Base-by-base conservation (phyloP, 2,113 vertebrate genomes). In the Puma concolor region DNA sequence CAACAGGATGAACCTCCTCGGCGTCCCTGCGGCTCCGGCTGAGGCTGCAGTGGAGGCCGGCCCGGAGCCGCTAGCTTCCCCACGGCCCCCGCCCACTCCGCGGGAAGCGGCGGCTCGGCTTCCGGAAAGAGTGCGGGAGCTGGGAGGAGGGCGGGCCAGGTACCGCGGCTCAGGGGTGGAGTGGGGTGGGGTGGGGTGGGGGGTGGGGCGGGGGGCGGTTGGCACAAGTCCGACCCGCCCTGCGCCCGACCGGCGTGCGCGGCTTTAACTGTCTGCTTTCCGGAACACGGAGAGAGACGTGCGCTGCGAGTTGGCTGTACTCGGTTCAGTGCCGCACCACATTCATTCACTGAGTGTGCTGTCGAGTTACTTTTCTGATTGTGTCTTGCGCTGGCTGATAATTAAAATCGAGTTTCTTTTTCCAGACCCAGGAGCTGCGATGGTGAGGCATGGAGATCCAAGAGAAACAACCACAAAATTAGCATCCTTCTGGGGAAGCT, bases 91-190 rank as follows among this genome's bases (percentile, higher is more conserved):
- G 27, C 38, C 63, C 74, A 11, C 63, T 41, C 15, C 5, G 17
- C 60, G n/a, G 60, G 66, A 10, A 44, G 77, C 5, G 6, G 76
- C 60, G 0, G 0, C 10, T 8, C 33, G 0, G 23, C 17, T 2
- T 29, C 41, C 13, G 11, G 67, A 9, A 4, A 3, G 7, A 3
- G 27, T 36, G 1, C 8, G 4, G 76, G 52, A 4, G 25, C 4
- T 1, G 94, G n/a, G 27, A 4, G 48, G 31, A 15, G 44, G 92
- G 41, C 52, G 7, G 15, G 36, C 76, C 31, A 5, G 76, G 48
- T 11, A 33, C 16, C 33, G 36, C 21, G 23, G 74, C 44, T 7
- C 41, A 21, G 48, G 31, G n/a, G 33, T 1, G 60, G 41, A n/a
- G 31, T 25, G 5, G 21, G 12, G n/a, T 6, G 29, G 9, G 10